A percentile compares a stretch with the other conserved stretches of the same genome.
These are phyloP conservation scores for Sesia bembeciformis DNA, from an alignment of 2,888 invertebrate genomes.

Conservation along the genomic window DNA sequence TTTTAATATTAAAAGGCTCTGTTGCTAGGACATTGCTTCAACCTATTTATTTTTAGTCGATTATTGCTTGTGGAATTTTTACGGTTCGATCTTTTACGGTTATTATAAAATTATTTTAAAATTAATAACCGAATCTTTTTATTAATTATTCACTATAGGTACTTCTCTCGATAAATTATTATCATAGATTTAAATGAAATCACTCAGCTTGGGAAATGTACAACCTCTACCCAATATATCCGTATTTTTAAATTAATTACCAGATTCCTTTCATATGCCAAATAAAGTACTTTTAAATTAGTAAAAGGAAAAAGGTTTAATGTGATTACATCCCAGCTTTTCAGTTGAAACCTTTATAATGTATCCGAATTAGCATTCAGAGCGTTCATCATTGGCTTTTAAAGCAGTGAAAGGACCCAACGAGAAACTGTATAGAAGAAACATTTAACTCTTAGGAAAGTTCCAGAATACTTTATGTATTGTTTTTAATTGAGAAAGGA, in stretches of 20 bases:
- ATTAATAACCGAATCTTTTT: too few species aligned
- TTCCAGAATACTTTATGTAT: constrained; percentile 34
- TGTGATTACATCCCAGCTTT: background rate
- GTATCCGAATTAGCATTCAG: constrained; percentile 35
- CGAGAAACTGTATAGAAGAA: constrained; percentile 35
- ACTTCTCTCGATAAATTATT: too few species aligned
- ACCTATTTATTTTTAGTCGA: constrained; percentile 3
- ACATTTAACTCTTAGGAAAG: constrained; percentile 36
- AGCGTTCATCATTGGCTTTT: constrained; percentile 45
- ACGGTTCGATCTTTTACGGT: too few species aligned
- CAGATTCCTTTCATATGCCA: background rate
- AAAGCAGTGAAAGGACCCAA: constrained; percentile 37
- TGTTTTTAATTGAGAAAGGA: constrained; percentile 37
- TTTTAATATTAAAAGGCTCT: constrained; percentile 43
- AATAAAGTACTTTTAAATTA: background rate
- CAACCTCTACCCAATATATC: too few species aligned
- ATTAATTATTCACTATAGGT: too few species aligned
- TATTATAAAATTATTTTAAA: too few species aligned
- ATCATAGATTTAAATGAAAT: too few species aligned
- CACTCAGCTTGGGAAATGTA: too few species aligned
- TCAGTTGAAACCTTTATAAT: background rate
- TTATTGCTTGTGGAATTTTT: background rate
- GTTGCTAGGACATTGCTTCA: constrained; percentile 23
- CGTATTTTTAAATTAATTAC: too few species aligned
- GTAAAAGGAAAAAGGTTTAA: background rate